phyloP scores from a whole-genome alignment of 1,140 invertebrate genomes.

The Melipona quadrifasciata region DNA sequence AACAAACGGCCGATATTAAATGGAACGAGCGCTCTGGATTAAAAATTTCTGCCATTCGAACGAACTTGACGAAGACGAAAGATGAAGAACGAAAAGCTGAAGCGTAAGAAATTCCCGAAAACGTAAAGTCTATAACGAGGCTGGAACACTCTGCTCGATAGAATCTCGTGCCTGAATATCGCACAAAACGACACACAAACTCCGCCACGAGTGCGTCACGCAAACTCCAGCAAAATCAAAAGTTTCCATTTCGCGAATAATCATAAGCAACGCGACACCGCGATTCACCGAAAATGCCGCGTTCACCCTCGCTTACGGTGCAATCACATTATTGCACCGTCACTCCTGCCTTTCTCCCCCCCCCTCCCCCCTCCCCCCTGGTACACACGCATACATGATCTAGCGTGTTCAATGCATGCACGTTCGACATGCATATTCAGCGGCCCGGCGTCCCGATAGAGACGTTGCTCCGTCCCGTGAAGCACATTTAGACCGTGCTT shows the following conservation, averaged over 20 bases:
- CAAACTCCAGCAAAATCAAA: background rate
- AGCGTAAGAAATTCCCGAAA: too few relatives aligned
- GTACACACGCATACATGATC: background rate
- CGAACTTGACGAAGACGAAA: too few relatives aligned
- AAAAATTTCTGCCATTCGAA: too few relatives aligned
- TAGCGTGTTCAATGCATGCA: constrained; percentile 59
- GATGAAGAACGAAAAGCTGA: too few relatives aligned
- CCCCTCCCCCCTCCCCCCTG: too few relatives aligned
- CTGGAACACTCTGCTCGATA: too few relatives aligned
- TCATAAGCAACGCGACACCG: background rate
- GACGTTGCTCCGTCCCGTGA: constrained; percentile 75
- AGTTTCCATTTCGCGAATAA: background rate
- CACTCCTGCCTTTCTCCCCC: constrained; percentile 65
- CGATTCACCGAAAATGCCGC: background rate
- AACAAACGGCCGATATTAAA: too few relatives aligned
- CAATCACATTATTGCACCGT: constrained; percentile 71
- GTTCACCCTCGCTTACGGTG: background rate
- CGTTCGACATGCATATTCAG: constrained; percentile 68
- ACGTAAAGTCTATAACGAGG: too few relatives aligned
- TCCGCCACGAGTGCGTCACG: background rate
- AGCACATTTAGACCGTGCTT: constrained; percentile 73
- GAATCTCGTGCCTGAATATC: too few relatives aligned
- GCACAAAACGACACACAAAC: too few relatives aligned
- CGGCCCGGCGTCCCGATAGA: constrained; percentile 72
- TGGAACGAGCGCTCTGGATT: too few relatives aligned